Base-by-base conservation (phyloP, 2,888 invertebrate species). In the Brenthis ino region DNA sequence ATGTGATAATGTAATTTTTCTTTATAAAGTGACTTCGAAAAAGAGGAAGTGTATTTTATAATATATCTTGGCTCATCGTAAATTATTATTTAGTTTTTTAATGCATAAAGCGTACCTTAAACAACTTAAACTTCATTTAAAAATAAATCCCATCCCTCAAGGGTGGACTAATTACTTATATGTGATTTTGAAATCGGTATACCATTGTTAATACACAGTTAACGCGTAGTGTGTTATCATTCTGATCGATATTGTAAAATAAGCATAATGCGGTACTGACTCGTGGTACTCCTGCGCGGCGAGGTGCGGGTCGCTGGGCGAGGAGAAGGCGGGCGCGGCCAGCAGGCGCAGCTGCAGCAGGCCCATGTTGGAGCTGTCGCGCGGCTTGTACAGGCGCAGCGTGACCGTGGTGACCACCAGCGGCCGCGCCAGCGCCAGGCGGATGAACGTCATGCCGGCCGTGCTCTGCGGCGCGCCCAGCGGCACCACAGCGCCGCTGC, bases 361-460 rank as follows among this genome's bases (percentile, higher is more conserved):
- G 6, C 98, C 98, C 83, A 98, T 96, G 80, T 96, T 98, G 77
- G 96, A 95, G n/a, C 97, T 97, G 80, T 98, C 98, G 50, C 97
- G 93, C 0, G 98, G 98, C 83, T 97, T 96, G 86, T 97, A 97
- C 28, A 93, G 84, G 0, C 93, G 83, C 53, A 97, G 91, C 65
- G 97, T 95, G 68, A 98, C 96, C 55, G 96, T 95, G 70, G 96
- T 97, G 55, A 97, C 97, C 16, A 98, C 96, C 87, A 98, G 96
- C 2, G 98, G 97, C 72, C 96, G 95, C 3, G 96, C 95, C 16
- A 98, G 93, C 77, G 96, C 96, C 28, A 98, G 94, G 64, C 97
- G 95, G 82, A 98, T 98, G 84, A 95, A 96, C 1, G 97, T 97
- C 91, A 97, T 95, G 69, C 98, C 98, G 72, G 97, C 96, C 3